These are phyloP conservation scores for Amphipyra tragopoginis DNA, from an alignment of 2,888 invertebrate species.

Conservation along the genomic window DNA sequence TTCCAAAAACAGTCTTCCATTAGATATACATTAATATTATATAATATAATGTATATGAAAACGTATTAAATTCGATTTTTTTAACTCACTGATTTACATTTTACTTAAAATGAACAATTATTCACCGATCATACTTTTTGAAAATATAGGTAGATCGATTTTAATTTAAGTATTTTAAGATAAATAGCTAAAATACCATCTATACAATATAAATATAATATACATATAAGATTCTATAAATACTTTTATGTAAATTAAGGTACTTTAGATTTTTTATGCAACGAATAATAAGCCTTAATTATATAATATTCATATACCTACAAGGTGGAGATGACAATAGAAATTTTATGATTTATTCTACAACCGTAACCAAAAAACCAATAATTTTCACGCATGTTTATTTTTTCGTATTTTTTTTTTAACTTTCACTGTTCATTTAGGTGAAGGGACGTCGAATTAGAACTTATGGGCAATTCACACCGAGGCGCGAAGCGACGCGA, in stretches of 20 bases:
- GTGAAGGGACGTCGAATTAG: too few relatives aligned
- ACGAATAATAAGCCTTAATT: conserved; percentile 2
- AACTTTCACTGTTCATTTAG: too few relatives aligned
- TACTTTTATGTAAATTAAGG: background rate
- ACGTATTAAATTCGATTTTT: conserved; percentile 30
- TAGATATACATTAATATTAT: conserved; percentile 36
- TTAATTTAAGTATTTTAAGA: background rate
- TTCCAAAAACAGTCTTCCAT: conserved; percentile 59
- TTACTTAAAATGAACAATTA: background rate
- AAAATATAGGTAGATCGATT: background rate
- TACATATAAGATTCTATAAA: background rate
- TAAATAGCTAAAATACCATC: background rate
- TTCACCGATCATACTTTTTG: background rate
- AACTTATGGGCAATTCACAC: too few relatives aligned
- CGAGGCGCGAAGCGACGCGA: too few relatives aligned
- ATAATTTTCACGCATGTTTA: too few relatives aligned
- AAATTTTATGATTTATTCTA: too few relatives aligned
- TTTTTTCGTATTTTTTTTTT: too few relatives aligned
- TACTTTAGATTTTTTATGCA: background rate
- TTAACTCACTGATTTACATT: background rate
- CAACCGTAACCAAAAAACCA: too few relatives aligned
- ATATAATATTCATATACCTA: too few relatives aligned
- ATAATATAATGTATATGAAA: background rate
- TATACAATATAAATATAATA: too few relatives aligned
- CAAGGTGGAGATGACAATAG: too few relatives aligned